These are phyloP conservation scores for Osmerus mordax DNA, from an alignment of 2,113 vertebrate genomes.

Conservation along the genomic window DNA sequence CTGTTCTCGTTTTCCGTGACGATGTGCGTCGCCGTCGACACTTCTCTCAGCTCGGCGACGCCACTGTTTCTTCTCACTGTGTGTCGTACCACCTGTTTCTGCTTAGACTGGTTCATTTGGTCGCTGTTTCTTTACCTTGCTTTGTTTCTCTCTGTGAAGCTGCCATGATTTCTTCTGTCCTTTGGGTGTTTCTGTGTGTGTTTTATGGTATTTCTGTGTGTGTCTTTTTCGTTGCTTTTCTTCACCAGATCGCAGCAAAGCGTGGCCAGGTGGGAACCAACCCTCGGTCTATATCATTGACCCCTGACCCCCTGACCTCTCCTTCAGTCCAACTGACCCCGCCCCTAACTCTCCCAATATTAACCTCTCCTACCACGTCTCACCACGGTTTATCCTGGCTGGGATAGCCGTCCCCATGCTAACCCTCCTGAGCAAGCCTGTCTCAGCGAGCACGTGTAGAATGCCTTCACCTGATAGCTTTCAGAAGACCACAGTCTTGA, in stretches of 20 bases:
- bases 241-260: constrained; percentile 76
- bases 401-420: constrained; percentile 26
- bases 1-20: background rate
- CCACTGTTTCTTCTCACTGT: background rate
- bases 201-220: constrained; percentile 26
- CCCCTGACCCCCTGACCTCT: background rate
- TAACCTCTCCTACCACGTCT: constrained; percentile 23
- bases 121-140: background rate
- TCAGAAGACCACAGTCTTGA: constrained; percentile 46
- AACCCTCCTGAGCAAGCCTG: constrained; percentile 7
- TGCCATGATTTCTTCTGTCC: constrained; percentile 27
- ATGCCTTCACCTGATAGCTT: constrained; percentile 50
- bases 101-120: background rate
- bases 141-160: constrained; percentile 3
- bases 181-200: constrained; percentile 11
- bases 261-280: constrained; percentile 75
- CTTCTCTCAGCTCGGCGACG: too few species aligned
- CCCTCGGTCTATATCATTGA: constrained; percentile 52
- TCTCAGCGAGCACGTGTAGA: constrained; percentile 47
- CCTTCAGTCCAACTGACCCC: background rate
- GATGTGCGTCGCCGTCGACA: too few species aligned
- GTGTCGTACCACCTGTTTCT: background rate
- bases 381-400: background rate
- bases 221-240: constrained; percentile 59
- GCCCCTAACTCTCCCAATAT: constrained; percentile 12